Evolutionary conservation across 2,113 vertebrate species (phyloP).

Genomic region (Rhizomys pruinosus): DNA sequence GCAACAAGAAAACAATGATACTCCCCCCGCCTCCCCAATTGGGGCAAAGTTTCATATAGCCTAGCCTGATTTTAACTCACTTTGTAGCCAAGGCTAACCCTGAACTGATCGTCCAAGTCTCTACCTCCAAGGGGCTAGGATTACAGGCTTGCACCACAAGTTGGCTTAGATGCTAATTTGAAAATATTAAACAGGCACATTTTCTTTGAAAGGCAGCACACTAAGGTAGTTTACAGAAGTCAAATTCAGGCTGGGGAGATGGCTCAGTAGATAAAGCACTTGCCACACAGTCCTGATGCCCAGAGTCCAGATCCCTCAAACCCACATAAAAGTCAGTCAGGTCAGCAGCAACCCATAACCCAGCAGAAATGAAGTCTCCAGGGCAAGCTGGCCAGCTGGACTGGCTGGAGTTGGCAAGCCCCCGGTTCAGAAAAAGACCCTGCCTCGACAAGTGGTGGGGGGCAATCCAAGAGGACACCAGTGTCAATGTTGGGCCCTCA

Average conservation of each 20-base stretch:
- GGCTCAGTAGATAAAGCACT: neutral
- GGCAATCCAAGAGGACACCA: neutral
- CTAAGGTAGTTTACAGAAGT: neutral
- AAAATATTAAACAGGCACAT: neutral
- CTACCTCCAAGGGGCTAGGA: neutral
- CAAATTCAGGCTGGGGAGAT: neutral
- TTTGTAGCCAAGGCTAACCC: neutral
- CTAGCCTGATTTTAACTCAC: neutral
- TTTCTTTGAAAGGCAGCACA: conserved; percentile 25
- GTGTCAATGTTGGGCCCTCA: neutral
- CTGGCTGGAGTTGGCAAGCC: neutral
- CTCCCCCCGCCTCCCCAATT: neutral
- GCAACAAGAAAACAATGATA: neutral
- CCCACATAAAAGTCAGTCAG: neutral
- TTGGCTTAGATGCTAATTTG: neutral
- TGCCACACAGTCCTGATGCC: neutral
- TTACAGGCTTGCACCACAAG: neutral
- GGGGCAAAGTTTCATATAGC: neutral
- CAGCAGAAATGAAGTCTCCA: neutral
- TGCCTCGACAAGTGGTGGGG: neutral
- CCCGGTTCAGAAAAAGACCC: neutral
- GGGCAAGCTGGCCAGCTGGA: neutral
- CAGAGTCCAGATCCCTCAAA: neutral
- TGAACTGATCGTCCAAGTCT: neutral
- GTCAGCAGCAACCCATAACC: neutral